Base-by-base conservation (phyloP, 2,113 vertebrate genomes). In the Eidolon helvum region DNA sequence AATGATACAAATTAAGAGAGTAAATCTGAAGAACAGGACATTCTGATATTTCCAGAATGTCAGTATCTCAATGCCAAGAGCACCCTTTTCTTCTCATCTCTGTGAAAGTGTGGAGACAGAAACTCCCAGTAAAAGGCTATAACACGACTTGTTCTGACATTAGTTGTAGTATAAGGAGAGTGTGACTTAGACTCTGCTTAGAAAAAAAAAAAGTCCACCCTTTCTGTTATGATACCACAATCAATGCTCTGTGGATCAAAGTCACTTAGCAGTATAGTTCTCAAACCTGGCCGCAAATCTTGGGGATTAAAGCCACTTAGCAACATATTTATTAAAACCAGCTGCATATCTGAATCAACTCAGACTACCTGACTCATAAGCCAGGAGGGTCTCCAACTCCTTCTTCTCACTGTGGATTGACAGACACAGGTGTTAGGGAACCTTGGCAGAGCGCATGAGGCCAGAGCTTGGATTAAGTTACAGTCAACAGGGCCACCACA, bases 31-130 rank as follows among this genome's bases (percentile, higher is more conserved):
- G 95, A 84, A 92, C 80, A 94, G 93, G 91, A 89, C 96, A 87
- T 63, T 83, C 77, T 96, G 97, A 75, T 95, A 96, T 97, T 97
- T 96, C 91, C 63, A 97, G 91, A 97, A 97, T 97, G 96, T 95
- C 96, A 95, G 43, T 59, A 71, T 84, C 92, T 95, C 80, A 55
- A 72, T 38, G 92, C 88, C 1, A 55, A 92, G 80, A 91, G 68
- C 55, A 82, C 48, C 82, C 40, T 82, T 90, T 71, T 28, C 74
- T 40, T 94, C 83, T 74, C 43, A 38, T 72, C 90, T 40, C 77
- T 45, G 24, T 68, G n/a, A 35, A 83, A 84, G 69, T 87, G 82
- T 88, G 75, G 87, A 93, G 72, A 94, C 55, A 96, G 65, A 90
- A 61, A 77, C 72, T 94, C 75, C 75, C 55, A 88, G 11, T 33